Base-by-base conservation (phyloP, 2,797 vertebrate genomes). In the Sparus aurata region DNA sequence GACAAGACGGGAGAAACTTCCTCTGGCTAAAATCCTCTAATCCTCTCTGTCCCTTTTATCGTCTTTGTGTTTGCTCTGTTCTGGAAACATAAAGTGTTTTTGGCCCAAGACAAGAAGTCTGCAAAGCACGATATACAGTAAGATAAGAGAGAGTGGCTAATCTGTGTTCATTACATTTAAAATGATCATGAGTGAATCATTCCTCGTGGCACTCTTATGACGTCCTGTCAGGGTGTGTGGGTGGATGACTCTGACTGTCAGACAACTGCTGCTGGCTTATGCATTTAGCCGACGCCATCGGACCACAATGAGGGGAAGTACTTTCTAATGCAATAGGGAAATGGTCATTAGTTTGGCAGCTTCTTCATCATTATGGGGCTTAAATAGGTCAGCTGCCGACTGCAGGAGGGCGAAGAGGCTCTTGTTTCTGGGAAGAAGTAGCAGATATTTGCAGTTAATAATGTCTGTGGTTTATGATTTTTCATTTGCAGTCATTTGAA, bases 301-400 rank as follows among this genome's bases (percentile, higher is more conserved):
- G 76, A 58, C 74, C 80, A 85, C 75, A 79, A 79, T 74, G 73
- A 84, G 65, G 77, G 78, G 87, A 90, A 88, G 80, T 83, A 77
- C 77, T 87, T 72, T 77, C 79, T 82, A 91, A 90, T 85, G 89
- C 83, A 87, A 84, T 57, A 22, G 69, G 87, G 87, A 87, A 85
- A 89, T 69, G 83, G 64, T 83, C 85, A 87, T 91, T 89, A 90
- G 81, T 77, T 86, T 66, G 71, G 75, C 75, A 63, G 77, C 77
- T 86, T 88, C 83, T 83, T 89, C 84, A 89, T 88, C 81, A 88
- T 91, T 78, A 91, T 45, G 73, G 73, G 66, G 53, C 69, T 85
- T 84, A 84, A 91, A 90, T 81, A 85, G 90, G 87, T 86, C 88
- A 89, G 76, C 41, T 27, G 27, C 38, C 69, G 81, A 81, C 69